Percentiles rank a stretch among this genome's conserved stretches.
These are phyloP conservation scores for Camponotus pennsylvanicus DNA, from an alignment of 1,140 invertebrate genomes.

Conservation along the genomic window DNA sequence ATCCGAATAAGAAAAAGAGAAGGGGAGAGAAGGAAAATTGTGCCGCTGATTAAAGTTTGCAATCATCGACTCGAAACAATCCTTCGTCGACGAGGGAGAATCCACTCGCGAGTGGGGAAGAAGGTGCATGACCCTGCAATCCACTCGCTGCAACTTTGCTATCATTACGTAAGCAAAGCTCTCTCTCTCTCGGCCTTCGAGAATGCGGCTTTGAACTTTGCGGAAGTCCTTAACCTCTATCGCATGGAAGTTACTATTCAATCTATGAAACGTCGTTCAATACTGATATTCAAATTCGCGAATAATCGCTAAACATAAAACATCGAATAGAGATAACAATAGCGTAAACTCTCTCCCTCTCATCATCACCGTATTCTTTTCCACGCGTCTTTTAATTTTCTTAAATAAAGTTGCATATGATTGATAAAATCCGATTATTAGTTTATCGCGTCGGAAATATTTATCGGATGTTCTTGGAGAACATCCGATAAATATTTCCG, in stretches of 20 bases:
- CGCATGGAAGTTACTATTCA: not conserved
- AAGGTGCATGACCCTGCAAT: constrained; percentile 66
- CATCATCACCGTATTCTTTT: too few species aligned
- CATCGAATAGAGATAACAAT: not conserved
- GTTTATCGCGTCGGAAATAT: not conserved
- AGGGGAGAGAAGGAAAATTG: constrained; percentile 10
- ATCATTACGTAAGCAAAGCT: constrained; percentile 34
- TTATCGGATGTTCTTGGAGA: not conserved
- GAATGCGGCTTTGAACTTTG: constrained; percentile 38
- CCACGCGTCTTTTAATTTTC: not conserved
- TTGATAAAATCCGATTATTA: constrained; percentile 11
- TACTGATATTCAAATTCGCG: not conserved
- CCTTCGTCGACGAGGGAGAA: constrained; percentile 35
- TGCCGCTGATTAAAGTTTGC: constrained; percentile 61
- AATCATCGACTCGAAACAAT: constrained; percentile 53
- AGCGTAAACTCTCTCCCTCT: not conserved
- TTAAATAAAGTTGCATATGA: too few species aligned
- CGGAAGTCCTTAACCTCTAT: constrained; percentile 14
- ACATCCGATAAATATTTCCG: too few species aligned
- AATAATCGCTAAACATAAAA: not conserved
- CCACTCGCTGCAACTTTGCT: constrained; percentile 56
- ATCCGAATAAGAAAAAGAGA: not conserved
- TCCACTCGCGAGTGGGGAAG: constrained; percentile 52
- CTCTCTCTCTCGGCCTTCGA: not conserved
- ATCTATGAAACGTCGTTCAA: constrained; percentile 12